phyloP scores from a whole-genome alignment of 64 coral and sea anemone species.

The Pocillopora damicornis region DNA sequence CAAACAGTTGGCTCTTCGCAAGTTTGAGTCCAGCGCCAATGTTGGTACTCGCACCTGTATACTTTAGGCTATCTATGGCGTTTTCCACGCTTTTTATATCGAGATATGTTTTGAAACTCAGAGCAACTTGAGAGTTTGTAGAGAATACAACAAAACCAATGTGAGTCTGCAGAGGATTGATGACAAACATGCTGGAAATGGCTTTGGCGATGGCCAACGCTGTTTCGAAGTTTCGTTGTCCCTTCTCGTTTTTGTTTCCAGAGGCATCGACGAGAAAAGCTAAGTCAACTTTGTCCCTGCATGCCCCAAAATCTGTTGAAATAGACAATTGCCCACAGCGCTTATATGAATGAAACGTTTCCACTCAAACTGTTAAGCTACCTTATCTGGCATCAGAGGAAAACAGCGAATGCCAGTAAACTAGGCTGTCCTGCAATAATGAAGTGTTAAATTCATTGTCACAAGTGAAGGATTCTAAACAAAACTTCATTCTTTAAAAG shows the following conservation, averaged over 20 bases:
- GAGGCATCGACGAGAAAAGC: slow-evolving; percentile 73
- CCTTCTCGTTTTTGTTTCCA: slow-evolving; percentile 37
- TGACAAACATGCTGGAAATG: slow-evolving; percentile 22
- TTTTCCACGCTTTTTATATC: slow-evolving; percentile 42
- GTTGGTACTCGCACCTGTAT: not conserved
- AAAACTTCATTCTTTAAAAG: no score
- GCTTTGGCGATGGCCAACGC: slow-evolving; percentile 59
- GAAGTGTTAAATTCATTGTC: no score
- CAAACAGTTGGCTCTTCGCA: slow-evolving; percentile 21
- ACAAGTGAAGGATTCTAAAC: no score
- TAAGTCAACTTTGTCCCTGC: slow-evolving; percentile 46
- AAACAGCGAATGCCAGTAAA: no score
- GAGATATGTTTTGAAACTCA: slow-evolving; percentile 43
- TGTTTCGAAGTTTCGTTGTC: slow-evolving; percentile 50
- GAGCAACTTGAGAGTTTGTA: not conserved
- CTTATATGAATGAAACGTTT: no score
- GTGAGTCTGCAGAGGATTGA: slow-evolving; percentile 43
- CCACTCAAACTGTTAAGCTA: no score
- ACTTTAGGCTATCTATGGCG: slow-evolving; percentile 33
- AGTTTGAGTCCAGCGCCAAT: not conserved
- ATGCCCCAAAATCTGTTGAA: slow-evolving; percentile 10
- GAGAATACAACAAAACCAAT: slow-evolving; percentile 63
- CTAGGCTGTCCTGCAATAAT: no score
- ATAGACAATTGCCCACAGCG: not conserved
- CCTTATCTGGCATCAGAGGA: no score